Base-by-base conservation (phyloP, 2,888 invertebrate species). In the Ophraella communa region DNA sequence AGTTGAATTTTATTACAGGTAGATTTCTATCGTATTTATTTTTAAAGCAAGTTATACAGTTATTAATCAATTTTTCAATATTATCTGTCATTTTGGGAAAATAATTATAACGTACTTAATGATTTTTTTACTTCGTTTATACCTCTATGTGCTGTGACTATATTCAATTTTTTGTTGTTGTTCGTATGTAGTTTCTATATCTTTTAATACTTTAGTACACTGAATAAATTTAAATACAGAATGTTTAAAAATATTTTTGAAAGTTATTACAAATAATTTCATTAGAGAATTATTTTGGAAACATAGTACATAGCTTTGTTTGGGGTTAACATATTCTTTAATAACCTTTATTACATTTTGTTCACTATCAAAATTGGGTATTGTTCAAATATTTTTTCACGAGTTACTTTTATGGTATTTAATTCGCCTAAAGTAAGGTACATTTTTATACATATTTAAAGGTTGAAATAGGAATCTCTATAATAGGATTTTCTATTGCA, bases 51-150 rank as follows among this genome's bases (percentile, higher is more conserved):
- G 60, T 53, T 42, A 39, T 42, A 17, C 62, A 57, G 17, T 66
- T 53, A 14, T 66, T 60, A 18, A 66, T 61, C n/a, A 55, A 55
- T 23, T 67, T 66, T 49, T 62, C 61, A 18, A 68, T 65, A 21
- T 49, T 62, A 14, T 24, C 52, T 20, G 14, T 42, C 56, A 65
- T 65, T 44, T 67, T 58, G 3, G 69, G 63, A 63, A 65, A 68
- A 42, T 68, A 68, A 35, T 56, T n/a, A 63, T 52, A 20, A 59
- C 39, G 42, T 18, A 11, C n/a, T 39, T 1, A 14, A 4, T 5
- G 39, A 39, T 14, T 39, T 39, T 39, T 65, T 17, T 30, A 20
- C 55, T 59, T n/a, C 60, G 14, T 54, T 54, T 3, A 59, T 59
- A 14, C 60, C 60, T 35, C 60, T 18, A 14, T 59, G 51, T n/a